Evolutionary conservation across 2,888 invertebrate species (phyloP).

Genomic region (Chydorus sphaericus): DNA sequence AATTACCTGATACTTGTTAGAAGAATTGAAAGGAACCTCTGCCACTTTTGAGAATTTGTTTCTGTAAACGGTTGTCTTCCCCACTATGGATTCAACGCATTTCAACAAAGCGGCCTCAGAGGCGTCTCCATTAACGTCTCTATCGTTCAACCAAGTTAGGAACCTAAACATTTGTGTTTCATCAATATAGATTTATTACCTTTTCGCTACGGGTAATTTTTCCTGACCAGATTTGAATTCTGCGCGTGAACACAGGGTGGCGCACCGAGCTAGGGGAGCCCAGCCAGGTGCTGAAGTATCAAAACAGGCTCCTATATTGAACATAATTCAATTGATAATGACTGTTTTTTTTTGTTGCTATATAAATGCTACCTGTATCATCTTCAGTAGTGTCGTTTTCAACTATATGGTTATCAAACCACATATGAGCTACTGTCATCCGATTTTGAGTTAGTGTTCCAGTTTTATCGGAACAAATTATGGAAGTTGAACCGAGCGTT

Average conservation of each 20-base stretch:
- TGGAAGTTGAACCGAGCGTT: conserved; percentile 95
- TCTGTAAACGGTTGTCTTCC: conserved; percentile 68
- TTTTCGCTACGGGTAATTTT: conserved; percentile 32
- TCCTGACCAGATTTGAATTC: conserved; percentile 44
- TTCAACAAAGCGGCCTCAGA: conserved; percentile 86
- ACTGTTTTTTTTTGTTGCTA: conserved; percentile 12
- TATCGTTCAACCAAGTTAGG: no score
- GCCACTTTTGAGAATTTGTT: conserved; percentile 63
- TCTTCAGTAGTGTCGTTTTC: conserved; percentile 98
- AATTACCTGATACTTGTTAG: conserved; percentile 71
- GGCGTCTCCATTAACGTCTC: conserved; percentile 85
- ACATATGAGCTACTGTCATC: conserved; percentile 99
- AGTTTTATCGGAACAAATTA: conserved; percentile 98
- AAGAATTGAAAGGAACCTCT: conserved; percentile 89
- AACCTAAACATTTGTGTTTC: background rate
- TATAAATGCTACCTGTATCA: conserved; percentile 50
- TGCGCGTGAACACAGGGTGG: conserved; percentile 54
- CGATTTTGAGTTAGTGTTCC: conserved; percentile 97
- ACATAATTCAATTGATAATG: background rate
- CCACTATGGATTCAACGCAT: conserved; percentile 81
- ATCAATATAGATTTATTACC: no score
- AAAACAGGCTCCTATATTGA: conserved; percentile 23
- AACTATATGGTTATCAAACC: conserved; percentile 96
- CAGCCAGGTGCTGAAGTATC: conserved; percentile 30
- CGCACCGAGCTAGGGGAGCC: conserved; percentile 40